Base-by-base conservation (phyloP, 1,140 invertebrate species). In the Scaptomyza montana region DNA sequence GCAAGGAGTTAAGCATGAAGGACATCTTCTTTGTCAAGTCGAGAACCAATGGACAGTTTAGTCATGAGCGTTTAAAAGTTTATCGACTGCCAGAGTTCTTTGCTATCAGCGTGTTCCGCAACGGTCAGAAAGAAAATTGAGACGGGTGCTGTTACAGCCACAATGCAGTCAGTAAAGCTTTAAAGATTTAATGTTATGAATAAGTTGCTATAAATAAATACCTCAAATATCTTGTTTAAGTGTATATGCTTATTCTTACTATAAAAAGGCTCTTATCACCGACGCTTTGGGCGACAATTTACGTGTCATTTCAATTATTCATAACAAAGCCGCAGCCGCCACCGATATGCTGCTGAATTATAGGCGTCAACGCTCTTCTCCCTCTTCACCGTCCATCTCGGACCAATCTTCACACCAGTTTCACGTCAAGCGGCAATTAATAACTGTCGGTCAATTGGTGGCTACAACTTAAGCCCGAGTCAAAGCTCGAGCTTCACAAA, bases 11-110 rank as follows among this genome's bases (percentile, higher is more conserved):
- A 16, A 54, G 61, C 30, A 50, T 91, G 19, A 91, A 90, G 56
- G 90, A 91, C 43, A 90, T 91, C 5, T 91, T 91, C 72, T 91
- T 85, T 64, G 90, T 91, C 0, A 91, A 91, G 46, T 82, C 90
- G 6, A 63, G 76, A 0, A 66, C 82, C 49, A 91, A 91, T 46
- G 90, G 90, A 1, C 80, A 82, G 13, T 91, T 91, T 39, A 91
- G 90, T 43, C 75, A 87, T 39, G 80, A 90, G 25, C 90, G 90
- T 5, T 50, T 91, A 12, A 91, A 91, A 75, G 78, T 87, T 0
- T 91, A 90, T 57, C 80, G 86, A 45, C 62, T 91, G 19, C 90
- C 90, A 2, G 86, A 91, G 72, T 91, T 91, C 59, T 91, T 89
- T 66, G 90, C 90, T 64, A 90, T 91, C 72, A 91, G 72, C 54